Percentiles rank a stretch among this genome's conserved stretches.
These are phyloP conservation scores for Prinia subflava DNA, from an alignment of 2,113 vertebrate species.

Conservation along the genomic window DNA sequence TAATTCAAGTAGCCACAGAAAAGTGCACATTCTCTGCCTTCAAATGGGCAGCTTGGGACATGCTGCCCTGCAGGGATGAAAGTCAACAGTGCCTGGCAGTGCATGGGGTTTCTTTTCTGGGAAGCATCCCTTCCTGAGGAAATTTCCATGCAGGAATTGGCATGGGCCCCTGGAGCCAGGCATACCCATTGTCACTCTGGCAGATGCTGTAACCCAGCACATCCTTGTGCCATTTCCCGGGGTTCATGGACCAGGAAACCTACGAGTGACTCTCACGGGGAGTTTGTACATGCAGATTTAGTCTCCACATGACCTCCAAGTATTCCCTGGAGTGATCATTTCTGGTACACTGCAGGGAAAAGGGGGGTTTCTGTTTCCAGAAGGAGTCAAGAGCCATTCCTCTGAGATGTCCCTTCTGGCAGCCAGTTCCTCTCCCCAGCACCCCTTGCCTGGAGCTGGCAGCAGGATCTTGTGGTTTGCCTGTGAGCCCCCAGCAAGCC, in stretches of 20 bases:
- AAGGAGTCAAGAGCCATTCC: not conserved
- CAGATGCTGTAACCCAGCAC: not conserved
- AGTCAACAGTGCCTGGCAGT: not conserved
- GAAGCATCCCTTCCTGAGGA: not conserved
- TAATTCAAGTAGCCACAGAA: not conserved
- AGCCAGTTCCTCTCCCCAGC: not conserved
- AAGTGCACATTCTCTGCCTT: not conserved
- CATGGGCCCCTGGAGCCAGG: not conserved
- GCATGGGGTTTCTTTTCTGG: not conserved
- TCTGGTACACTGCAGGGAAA: not conserved
- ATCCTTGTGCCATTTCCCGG: not conserved
- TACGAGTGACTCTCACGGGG: not conserved
- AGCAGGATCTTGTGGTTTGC: not conserved
- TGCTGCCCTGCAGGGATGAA: not conserved
- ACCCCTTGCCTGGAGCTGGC: not conserved
- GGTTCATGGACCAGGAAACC: not conserved
- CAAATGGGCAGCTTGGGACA: not conserved
- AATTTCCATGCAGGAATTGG: not conserved
- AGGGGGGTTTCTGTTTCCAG: not conserved
- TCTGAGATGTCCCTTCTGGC: not conserved
- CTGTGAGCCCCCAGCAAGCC: not conserved
- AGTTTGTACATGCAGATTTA: rapidly evolving
- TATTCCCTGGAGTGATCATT: not conserved
- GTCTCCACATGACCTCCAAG: rapidly evolving
- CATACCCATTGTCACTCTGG: rapidly evolving